Percentiles rank a stretch among this genome's conserved stretches.
Conservation (phyloP, 1,140 invertebrate genomes). For the Bombyx mandarina region DNA sequence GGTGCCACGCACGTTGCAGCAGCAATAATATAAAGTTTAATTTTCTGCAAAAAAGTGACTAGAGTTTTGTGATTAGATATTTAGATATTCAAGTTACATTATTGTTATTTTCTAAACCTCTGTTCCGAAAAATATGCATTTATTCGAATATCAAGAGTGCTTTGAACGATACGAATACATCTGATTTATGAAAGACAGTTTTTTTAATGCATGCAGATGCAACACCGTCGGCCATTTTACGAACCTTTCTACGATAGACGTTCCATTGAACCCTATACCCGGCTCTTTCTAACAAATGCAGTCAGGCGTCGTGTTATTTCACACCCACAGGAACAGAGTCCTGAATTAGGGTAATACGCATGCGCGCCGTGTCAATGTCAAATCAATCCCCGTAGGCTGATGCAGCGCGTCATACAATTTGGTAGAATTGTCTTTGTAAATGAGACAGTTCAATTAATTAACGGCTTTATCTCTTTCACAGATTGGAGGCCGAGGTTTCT, state of each 20-base stretch:
- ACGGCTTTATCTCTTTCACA: slow-evolving; percentile 17
- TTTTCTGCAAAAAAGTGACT: neutral
- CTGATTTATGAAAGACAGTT: slow-evolving; percentile 8
- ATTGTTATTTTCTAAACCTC: too few relatives aligned
- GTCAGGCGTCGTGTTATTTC: slow-evolving; percentile 24
- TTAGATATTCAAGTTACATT: too few relatives aligned
- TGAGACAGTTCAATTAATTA: slow-evolving; percentile 18
- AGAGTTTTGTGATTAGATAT: too few relatives aligned
- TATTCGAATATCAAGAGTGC: too few relatives aligned
- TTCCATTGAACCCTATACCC: slow-evolving; percentile 20
- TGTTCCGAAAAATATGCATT: too few relatives aligned
- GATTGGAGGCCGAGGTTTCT: slow-evolving; percentile 7
- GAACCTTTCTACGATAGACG: slow-evolving; percentile 30
- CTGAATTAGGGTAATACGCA: slow-evolving; percentile 63
- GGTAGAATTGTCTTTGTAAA: slow-evolving; percentile 17
- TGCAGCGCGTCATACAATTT: slow-evolving; percentile 46
- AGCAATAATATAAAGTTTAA: neutral
- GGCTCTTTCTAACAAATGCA: slow-evolving; percentile 25
- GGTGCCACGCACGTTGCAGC: too few relatives aligned
- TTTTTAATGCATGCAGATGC: slow-evolving; percentile 50
- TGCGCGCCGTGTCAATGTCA: slow-evolving; percentile 65
- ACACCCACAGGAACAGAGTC: slow-evolving; percentile 25
- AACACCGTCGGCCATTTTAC: slow-evolving; percentile 57
- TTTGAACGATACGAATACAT: too few relatives aligned
- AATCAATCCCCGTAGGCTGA: slow-evolving; percentile 66